Evolutionary conservation across 2,888 invertebrate species (phyloP).

Genomic region (Agriotes lineatus): DNA sequence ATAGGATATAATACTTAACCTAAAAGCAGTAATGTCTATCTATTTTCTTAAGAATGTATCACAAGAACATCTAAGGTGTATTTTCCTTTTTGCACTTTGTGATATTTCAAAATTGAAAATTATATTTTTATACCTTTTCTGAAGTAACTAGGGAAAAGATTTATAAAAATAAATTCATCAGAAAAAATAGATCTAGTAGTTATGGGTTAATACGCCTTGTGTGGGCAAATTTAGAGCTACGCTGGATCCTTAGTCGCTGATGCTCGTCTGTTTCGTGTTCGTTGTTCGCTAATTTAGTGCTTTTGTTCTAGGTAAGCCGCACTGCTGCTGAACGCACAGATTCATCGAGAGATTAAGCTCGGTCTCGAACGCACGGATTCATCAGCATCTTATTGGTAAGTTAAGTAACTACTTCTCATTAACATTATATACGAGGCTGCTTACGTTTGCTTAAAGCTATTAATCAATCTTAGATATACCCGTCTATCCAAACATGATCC

Average conservation of each 20-base stretch:
- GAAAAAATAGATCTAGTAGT: too few species aligned
- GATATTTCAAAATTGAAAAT: too few species aligned
- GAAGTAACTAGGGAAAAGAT: too few species aligned
- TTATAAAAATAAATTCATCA: too few species aligned
- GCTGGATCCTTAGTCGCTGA: background rate
- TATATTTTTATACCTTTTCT: too few species aligned
- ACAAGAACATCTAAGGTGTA: too few species aligned
- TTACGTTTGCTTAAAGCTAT: slow-evolving; percentile 44
- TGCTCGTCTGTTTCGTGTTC: background rate
- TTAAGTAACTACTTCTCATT: slow-evolving; percentile 47
- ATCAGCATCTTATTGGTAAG: slow-evolving; percentile 49
- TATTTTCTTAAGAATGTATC: too few species aligned
- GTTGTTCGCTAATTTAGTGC: slow-evolving; percentile 38
- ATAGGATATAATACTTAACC: too few species aligned
- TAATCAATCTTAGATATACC: slow-evolving; percentile 47
- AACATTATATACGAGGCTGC: slow-evolving; percentile 46
- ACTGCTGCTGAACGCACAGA: slow-evolving; percentile 31
- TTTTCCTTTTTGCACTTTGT: too few species aligned
- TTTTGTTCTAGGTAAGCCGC: slow-evolving; percentile 44
- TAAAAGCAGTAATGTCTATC: too few species aligned
- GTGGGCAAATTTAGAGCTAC: background rate
- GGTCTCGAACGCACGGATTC: slow-evolving; percentile 39
- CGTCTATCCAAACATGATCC: slow-evolving; percentile 47
- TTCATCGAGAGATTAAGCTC: slow-evolving; percentile 39
- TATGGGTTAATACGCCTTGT: background rate